Evolutionary conservation across 2,113 vertebrate genomes (phyloP).

Genomic region (Lampris incognitus): DNA sequence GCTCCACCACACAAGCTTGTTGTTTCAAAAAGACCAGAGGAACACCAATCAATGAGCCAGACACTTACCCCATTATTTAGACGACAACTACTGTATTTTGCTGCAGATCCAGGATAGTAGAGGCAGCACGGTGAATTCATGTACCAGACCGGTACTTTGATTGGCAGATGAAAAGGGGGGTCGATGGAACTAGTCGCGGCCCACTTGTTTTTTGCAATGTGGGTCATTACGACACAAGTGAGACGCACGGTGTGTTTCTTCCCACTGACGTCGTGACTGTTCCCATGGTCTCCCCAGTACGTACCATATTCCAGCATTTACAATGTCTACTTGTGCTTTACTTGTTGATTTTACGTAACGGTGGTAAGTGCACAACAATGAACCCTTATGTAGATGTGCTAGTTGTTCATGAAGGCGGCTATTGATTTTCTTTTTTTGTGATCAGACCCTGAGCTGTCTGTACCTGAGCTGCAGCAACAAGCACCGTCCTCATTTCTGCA

Average conservation of each 20-base stretch:
- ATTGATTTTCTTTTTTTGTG: background rate
- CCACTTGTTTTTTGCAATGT: conserved; percentile 45
- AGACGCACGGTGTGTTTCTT: conserved; percentile 56
- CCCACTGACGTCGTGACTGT: conserved; percentile 62
- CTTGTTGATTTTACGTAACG: too few relatives aligned
- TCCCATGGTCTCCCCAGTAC: conserved; percentile 40
- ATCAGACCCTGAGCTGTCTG: background rate
- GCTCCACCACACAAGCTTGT: conserved; percentile 37
- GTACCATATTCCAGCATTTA: conserved; percentile 2
- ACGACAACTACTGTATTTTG: conserved; percentile 57
- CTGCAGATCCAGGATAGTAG: conserved; percentile 42
- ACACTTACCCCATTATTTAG: conserved; percentile 68
- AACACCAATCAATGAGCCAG: conserved; percentile 63
- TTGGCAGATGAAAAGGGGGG: conserved; percentile 24
- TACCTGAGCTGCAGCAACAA: background rate
- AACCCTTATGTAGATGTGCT: background rate
- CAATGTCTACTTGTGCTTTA: conserved; percentile 23
- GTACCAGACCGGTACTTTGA: conserved; percentile 32
- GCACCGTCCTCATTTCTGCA: conserved; percentile 1
- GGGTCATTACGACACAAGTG: conserved; percentile 49
- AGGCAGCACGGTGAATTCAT: conserved; percentile 46
- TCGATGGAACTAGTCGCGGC: conserved; percentile 46
- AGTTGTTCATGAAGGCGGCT: background rate
- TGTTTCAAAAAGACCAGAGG: conserved; percentile 56
- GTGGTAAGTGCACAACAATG: too few relatives aligned